Evolutionary conservation across 2,797 vertebrate genomes (phyloP).

Genomic region (Clarias pachynema): DNA sequence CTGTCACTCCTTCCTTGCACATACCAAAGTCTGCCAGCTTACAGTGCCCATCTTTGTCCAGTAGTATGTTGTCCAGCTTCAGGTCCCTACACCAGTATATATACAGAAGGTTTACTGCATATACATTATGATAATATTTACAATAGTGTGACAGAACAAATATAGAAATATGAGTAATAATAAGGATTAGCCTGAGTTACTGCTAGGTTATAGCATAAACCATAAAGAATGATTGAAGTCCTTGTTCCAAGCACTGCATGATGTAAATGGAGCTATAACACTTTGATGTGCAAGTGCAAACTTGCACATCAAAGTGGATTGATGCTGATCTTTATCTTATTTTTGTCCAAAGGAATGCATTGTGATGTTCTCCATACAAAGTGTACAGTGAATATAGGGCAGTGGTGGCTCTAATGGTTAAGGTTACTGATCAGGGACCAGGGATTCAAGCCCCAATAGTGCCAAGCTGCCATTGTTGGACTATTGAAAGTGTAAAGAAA

Average conservation of each 20-base stretch:
- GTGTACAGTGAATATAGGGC: neutral
- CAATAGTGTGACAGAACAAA: neutral
- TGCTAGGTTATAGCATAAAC: neutral
- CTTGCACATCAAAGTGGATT: too few relatives aligned
- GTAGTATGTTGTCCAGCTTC: constrained; percentile 93
- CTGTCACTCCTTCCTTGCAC: constrained; percentile 92
- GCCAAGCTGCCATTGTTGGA: neutral
- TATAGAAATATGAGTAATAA: neutral
- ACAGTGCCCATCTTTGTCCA: constrained; percentile 96
- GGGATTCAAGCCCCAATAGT: too few relatives aligned
- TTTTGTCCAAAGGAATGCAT: neutral
- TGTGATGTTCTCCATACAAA: neutral
- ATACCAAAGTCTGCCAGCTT: constrained; percentile 98
- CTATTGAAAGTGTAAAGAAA: neutral
- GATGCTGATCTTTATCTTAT: neutral
- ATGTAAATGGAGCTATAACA: neutral
- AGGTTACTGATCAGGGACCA: neutral
- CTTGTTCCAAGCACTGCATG: neutral
- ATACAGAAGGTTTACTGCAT: constrained; percentile 3
- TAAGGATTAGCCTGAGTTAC: neutral
- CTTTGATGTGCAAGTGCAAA: neutral
- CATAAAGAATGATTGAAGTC: neutral
- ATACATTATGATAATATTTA: neutral
- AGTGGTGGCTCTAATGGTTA: neutral
- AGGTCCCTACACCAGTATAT: constrained; percentile 80